Evolutionary conservation across 2,888 invertebrate genomes (phyloP).

Genomic region (Dynastes tityus): DNA sequence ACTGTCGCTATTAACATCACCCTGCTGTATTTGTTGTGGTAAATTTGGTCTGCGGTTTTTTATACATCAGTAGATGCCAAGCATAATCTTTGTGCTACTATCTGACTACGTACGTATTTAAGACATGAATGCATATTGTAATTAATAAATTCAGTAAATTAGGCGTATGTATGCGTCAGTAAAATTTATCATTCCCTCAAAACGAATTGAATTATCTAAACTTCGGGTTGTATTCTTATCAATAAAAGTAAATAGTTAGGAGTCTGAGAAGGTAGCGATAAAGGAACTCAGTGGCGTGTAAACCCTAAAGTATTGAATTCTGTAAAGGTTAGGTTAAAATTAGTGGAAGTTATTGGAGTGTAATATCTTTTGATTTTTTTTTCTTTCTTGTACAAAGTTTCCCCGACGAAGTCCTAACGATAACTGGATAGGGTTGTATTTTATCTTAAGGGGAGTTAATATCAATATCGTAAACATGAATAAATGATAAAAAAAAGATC

Average conservation of each 20-base stretch:
- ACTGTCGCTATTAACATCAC: neutral
- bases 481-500: no score
- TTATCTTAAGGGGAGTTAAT: no score
- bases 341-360: neutral
- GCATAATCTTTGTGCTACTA: no score
- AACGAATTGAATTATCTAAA: slow-evolving; percentile 25
- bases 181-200: slow-evolving; percentile 4
- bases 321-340: slow-evolving; percentile 30
- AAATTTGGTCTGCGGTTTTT: neutral
- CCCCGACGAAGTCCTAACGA: neutral
- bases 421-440: no score
- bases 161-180: no score
- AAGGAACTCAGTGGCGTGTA: slow-evolving; percentile 22
- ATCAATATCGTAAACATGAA: no score
- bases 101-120: no score
- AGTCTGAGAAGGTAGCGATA: slow-evolving; percentile 5
- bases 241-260: slow-evolving; percentile 31
- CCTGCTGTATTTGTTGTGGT: neutral
- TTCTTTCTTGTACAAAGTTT: neutral
- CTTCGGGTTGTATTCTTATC: slow-evolving; percentile 9
- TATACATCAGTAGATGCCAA: neutral
- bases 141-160: no score
- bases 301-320: slow-evolving; percentile 11
- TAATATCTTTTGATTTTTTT: slow-evolving; percentile 9
- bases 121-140: no score